Conservation (phyloP, 2,113 vertebrate species). For the Cyanistes caeruleus region DNA sequence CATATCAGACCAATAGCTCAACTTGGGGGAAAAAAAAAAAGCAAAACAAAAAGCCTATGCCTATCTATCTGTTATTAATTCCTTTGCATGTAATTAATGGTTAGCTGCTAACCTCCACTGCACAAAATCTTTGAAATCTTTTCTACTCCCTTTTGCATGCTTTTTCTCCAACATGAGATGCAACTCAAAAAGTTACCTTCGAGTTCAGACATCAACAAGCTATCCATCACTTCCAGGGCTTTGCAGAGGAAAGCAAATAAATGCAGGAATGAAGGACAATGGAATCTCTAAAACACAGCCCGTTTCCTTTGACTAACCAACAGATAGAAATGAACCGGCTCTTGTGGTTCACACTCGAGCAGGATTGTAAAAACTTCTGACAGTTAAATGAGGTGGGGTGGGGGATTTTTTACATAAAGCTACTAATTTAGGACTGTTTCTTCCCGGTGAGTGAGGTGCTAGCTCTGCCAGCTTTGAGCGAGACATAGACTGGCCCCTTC, state of each 20-base stretch:
- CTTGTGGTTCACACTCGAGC: neutral
- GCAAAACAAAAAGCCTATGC: neutral
- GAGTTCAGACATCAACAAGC: slow-evolving; percentile 18
- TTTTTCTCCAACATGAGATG: neutral
- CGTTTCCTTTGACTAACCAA: neutral
- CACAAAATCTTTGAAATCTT: neutral
- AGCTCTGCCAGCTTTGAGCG: neutral
- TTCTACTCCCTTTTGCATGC: neutral
- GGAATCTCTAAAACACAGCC: slow-evolving; percentile 2
- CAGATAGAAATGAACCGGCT: neutral
- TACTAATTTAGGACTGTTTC: neutral
- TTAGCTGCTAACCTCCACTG: neutral
- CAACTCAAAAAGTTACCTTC: neutral
- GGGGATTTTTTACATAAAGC: neutral
- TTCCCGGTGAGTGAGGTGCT: neutral
- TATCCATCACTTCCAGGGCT: neutral
- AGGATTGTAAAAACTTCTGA: slow-evolving; percentile 18
- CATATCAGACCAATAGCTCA: neutral
- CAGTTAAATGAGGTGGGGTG: neutral
- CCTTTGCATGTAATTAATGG: neutral
- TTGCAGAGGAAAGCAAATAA: slow-evolving; percentile 12
- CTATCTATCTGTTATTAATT: neutral
- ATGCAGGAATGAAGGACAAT: neutral
- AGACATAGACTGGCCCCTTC: slow-evolving; percentile 23
- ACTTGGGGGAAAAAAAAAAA: neutral